These are phyloP conservation scores for Melinaea menophilus DNA, from an alignment of 2,888 invertebrate species.

Conservation along the genomic window DNA sequence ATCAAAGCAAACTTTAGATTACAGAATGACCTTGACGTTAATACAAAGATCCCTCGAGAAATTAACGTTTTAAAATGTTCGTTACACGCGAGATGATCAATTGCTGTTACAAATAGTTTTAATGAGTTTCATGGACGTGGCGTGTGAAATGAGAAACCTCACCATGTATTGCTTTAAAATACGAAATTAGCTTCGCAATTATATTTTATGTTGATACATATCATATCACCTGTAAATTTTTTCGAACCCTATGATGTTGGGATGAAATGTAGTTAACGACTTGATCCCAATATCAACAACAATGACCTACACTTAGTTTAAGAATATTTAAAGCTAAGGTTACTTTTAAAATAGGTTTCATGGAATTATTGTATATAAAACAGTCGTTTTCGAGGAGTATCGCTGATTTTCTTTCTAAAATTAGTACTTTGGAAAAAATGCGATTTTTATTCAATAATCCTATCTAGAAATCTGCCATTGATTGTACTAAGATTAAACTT, in stretches of 20 bases:
- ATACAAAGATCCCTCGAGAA: constrained; percentile 14
- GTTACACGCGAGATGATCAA: constrained; percentile 17
- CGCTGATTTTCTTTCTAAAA: too few species aligned
- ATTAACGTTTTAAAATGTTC: constrained; percentile 20
- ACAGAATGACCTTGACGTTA: constrained; percentile 14
- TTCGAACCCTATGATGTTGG: neutral
- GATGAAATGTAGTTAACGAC: neutral
- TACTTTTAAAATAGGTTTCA: too few species aligned
- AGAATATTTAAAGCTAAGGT: too few species aligned
- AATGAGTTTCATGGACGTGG: neutral
- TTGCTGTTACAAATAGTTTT: constrained; percentile 8
- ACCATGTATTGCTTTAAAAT: neutral
- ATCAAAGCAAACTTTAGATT: constrained; percentile 5
- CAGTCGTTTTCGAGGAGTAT: too few species aligned
- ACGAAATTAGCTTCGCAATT: neutral
- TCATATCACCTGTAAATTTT: neutral
- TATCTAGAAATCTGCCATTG: too few species aligned
- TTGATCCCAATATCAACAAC: neutral
- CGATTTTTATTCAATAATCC: too few species aligned
- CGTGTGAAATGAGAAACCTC: constrained; percentile 2
- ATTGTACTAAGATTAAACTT: too few species aligned
- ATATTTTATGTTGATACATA: neutral
- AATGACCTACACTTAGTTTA: too few species aligned
- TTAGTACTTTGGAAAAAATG: too few species aligned
- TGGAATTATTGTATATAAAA: too few species aligned